Percentiles rank a stretch among this genome's conserved stretches.
Evolutionary conservation across 2,797 vertebrate genomes (phyloP).

Genomic region (Simalia tracyae): DNA sequence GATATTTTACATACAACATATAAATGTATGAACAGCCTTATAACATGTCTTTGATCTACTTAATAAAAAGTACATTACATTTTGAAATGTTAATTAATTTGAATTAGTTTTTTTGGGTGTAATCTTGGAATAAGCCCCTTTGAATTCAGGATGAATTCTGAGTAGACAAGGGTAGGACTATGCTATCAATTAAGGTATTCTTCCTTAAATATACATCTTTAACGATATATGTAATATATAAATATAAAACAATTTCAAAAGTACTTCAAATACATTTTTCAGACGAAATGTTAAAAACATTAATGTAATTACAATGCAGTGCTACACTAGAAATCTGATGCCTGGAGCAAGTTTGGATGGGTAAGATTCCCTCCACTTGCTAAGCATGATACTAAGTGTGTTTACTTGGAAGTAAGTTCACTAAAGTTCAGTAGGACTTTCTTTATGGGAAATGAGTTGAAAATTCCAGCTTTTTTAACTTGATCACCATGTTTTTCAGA

Average conservation of each 20-base stretch:
- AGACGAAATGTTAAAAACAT: background rate
- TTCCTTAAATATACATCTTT: background rate
- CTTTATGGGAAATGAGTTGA: background rate
- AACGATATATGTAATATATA: background rate
- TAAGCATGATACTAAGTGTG: background rate
- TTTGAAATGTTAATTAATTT: background rate
- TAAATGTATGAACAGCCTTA: background rate
- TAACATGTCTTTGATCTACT: slow-evolving; percentile 5
- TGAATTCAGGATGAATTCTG: background rate
- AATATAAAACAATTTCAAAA: background rate
- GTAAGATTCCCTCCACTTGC: background rate
- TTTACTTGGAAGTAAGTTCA: background rate
- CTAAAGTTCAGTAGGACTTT: background rate
- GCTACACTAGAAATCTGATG: background rate
- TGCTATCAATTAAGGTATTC: background rate
- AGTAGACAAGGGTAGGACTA: background rate
- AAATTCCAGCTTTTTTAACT: background rate
- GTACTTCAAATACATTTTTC: background rate
- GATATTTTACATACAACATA: background rate
- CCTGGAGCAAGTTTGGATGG: background rate
- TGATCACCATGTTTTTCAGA: background rate
- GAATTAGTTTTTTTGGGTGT: background rate
- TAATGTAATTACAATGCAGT: background rate
- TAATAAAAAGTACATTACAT: background rate
- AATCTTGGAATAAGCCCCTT: background rate